These are phyloP conservation scores for Epinephelus cyanopodus DNA, from an alignment of 2,113 vertebrate species.

Conservation along the genomic window DNA sequence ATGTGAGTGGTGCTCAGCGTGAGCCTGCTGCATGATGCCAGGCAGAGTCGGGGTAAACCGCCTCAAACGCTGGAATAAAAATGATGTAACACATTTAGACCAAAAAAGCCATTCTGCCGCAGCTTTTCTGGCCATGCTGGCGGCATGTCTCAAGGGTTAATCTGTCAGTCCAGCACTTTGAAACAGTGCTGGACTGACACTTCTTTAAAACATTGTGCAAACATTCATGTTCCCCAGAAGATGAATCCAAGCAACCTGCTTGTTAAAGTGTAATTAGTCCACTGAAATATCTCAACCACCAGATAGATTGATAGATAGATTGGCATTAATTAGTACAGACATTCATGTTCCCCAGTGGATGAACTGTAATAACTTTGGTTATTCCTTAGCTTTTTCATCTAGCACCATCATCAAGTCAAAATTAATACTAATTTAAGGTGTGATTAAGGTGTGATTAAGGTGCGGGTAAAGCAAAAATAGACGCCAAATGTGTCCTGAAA, in stretches of 20 bases:
- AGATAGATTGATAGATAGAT: no score
- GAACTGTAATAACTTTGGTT: not conserved
- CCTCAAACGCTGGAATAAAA: conserved; percentile 38
- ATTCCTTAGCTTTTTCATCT: not conserved
- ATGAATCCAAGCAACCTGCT: conserved; percentile 3
- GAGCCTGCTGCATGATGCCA: conserved; percentile 35
- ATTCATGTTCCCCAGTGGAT: no score
- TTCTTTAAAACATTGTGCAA: not conserved
- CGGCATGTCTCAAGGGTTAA: not conserved
- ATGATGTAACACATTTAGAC: conserved; percentile 23
- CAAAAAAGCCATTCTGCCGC: conserved; percentile 4
- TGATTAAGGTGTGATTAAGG: no score
- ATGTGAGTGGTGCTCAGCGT: conserved; percentile 64
- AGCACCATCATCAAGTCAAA: not conserved
- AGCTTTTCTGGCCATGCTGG: conserved; percentile 1
- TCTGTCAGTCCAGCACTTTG: not conserved
- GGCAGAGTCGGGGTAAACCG: conserved; percentile 30
- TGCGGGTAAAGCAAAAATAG: no score
- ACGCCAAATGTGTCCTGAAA: no score
- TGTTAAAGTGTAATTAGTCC: no score
- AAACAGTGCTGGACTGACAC: not conserved
- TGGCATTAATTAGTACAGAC: no score
- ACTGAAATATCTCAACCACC: no score
- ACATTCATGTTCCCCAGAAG: not conserved
- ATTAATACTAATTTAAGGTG: not conserved